A percentile compares a stretch with the other conserved stretches of the same genome.
phyloP scores from a whole-genome alignment of 1,140 invertebrate genomes.

The Diabrotica virgifera region DNA sequence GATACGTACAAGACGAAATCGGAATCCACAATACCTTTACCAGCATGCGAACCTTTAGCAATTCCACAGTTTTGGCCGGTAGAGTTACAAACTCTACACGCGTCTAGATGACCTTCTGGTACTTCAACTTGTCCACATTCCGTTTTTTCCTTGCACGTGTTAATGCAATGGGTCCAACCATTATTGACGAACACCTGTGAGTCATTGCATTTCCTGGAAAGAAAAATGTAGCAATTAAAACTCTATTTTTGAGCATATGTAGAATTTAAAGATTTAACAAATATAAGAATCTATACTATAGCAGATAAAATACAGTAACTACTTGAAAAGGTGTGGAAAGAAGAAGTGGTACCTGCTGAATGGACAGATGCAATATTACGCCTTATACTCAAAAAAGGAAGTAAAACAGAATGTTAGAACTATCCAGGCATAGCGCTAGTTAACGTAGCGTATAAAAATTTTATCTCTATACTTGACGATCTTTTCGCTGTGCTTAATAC shows the following conservation, averaged over 20 bases:
- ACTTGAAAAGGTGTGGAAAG: no score
- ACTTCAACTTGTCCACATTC: constrained; percentile 94
- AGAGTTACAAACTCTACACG: constrained; percentile 80
- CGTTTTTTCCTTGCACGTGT: constrained; percentile 77
- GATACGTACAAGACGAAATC: constrained; percentile 98
- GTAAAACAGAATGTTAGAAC: no score
- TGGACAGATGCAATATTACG: no score
- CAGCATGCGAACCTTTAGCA: constrained; percentile 49
- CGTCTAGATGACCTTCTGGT: constrained; percentile 88
- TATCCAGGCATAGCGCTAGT: no score
- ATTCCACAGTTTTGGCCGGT: constrained; percentile 75
- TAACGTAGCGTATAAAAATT: no score
- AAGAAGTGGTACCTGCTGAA: no score
- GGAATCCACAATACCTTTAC: constrained; percentile 71
- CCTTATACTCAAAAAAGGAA: no score
- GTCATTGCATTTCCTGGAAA: constrained; percentile 72
- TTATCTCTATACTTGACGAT: no score
- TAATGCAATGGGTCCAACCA: constrained; percentile 83
- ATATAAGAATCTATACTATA: no score
- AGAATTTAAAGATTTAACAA: not conserved
- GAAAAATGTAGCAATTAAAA: constrained; percentile 4
- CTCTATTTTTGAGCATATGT: no score
- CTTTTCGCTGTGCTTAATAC: no score
- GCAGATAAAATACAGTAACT: no score
- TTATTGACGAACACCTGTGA: constrained; percentile 80